Percentiles rank a stretch among this genome's conserved stretches.
These are phyloP conservation scores for Littorina saxatilis DNA, from an alignment of 1,140 invertebrate genomes.

Conservation along the genomic window DNA sequence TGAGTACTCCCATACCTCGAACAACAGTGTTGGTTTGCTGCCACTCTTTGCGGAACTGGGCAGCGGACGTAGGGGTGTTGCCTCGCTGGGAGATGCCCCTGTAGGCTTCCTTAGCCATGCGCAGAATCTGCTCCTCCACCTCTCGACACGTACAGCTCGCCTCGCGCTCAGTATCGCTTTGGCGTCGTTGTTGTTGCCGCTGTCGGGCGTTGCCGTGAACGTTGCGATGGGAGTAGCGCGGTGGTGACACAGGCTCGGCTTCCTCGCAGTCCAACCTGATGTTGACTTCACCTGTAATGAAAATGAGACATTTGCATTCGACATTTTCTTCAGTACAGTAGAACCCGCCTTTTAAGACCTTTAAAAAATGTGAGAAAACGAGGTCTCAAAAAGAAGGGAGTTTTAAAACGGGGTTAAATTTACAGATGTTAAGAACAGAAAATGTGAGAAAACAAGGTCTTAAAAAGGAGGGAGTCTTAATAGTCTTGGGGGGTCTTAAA, in stretches of 20 bases:
- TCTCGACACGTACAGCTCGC: constrained; percentile 52
- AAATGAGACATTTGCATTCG: no score
- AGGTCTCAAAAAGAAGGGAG: no score
- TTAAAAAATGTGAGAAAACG: no score
- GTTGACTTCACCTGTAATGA: constrained; percentile 52
- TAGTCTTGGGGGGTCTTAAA: no score
- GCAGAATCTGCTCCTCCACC: constrained; percentile 56
- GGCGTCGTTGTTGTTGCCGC: no score
- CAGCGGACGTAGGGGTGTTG: constrained; percentile 55
- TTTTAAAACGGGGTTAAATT: no score
- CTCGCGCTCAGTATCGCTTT: not conserved
- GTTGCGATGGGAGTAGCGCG: not conserved
- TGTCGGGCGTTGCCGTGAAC: not conserved
- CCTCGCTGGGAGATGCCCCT: constrained; percentile 54
- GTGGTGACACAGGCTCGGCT: constrained; percentile 5
- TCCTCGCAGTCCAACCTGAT: constrained; percentile 54
- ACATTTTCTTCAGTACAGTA: no score
- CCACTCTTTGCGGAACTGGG: constrained; percentile 65
- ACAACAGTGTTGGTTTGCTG: constrained; percentile 59
- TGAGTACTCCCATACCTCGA: constrained; percentile 26
- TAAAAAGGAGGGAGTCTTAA: no score
- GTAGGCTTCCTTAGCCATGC: constrained; percentile 58
- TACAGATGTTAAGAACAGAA: no score
- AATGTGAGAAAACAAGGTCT: no score
- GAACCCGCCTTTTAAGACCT: no score